Evolutionary conservation across 2,888 invertebrate species (phyloP).

Genomic region (Apantesis nais): DNA sequence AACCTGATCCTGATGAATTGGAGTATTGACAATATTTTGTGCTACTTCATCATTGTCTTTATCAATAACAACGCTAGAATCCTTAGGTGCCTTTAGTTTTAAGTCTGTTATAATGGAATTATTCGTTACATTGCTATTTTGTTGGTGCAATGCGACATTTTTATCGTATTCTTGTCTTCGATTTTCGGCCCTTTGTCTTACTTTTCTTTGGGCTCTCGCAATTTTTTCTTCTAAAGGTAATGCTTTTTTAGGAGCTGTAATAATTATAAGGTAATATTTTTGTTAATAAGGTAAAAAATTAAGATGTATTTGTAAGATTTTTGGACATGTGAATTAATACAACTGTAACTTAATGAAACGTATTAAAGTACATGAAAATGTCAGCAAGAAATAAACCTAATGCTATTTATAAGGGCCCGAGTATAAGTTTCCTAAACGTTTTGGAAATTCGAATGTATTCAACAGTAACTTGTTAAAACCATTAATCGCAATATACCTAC

Average conservation of each 20-base stretch:
- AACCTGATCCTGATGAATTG: slow-evolving; percentile 48
- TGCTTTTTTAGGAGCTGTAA: slow-evolving; percentile 59
- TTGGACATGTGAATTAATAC: background rate
- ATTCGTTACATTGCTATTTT: slow-evolving; percentile 7
- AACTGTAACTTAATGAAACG: background rate
- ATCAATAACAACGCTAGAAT: slow-evolving; percentile 2
- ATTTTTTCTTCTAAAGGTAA: slow-evolving; percentile 69
- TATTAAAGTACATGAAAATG: background rate
- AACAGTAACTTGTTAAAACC: background rate
- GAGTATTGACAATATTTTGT: slow-evolving; percentile 23
- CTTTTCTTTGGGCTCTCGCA: slow-evolving; percentile 63
- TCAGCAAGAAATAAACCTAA: background rate
- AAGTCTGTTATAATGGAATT: background rate
- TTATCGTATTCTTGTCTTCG: slow-evolving; percentile 50
- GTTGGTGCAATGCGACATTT: slow-evolving; percentile 23
- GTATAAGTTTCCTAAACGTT: background rate
- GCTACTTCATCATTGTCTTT: slow-evolving; percentile 5
- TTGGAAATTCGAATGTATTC: background rate
- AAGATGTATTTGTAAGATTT: background rate
- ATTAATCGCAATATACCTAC: background rate
- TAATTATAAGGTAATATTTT: slow-evolving; percentile 5
- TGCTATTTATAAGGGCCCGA: background rate
- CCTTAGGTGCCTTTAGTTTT: slow-evolving; percentile 4
- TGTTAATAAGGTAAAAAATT: background rate
- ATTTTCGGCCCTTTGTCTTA: slow-evolving; percentile 62